Base-by-base conservation (phyloP, 2,888 invertebrate species). In the Ichneumon xanthorius region DNA sequence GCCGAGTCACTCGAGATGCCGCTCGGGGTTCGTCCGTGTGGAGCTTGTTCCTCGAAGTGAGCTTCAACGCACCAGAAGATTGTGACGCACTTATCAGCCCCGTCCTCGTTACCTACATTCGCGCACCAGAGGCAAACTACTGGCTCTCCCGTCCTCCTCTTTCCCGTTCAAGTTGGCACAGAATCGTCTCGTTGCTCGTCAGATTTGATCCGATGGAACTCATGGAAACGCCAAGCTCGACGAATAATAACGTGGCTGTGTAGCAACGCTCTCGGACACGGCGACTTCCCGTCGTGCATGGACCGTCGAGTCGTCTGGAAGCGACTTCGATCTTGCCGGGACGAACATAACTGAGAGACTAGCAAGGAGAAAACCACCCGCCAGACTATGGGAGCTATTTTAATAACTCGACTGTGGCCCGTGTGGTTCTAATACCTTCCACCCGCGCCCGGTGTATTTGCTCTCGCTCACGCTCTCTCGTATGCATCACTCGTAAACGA, bases 311-410 rank as follows among this genome's bases (percentile, higher is more conserved):
- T 77, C 82, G 81, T 84, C 79, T 73, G 84, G 79, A 81, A 67
- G 78, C 67, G 80, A 82, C 80, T 80, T 73, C 80, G 80, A 83
- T 80, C 80, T 86, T 83, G 80, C 80, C 86, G 76, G 86, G 68
- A 58, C 83, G 83, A 86, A 78, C 86, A 86, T 86, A 86, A 86
- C 86, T 80, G 83, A 40, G 83, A 80, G 77, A 86, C 86, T 86
- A 86, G 80, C 79, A 68, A 79, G 53, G 78, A 82, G 76, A 83
- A 87, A 86, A 78, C 70, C 79, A 82, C 79, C 55, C 82, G 84
- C 79, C 86, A 81, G 86, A 88, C 88, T 88, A 88, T 87, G 87
- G 87, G 65, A 86, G 88, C 88, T 89, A 88, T 89, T 88, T 90
- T 88, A 88, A 90, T 89, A 89, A 88, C 87, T 86, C 80, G 86